A percentile compares a stretch with the other conserved stretches of the same genome.
These are phyloP conservation scores for Drosophila oshimai DNA, from an alignment of 1,140 invertebrate species.

Conservation along the genomic window DNA sequence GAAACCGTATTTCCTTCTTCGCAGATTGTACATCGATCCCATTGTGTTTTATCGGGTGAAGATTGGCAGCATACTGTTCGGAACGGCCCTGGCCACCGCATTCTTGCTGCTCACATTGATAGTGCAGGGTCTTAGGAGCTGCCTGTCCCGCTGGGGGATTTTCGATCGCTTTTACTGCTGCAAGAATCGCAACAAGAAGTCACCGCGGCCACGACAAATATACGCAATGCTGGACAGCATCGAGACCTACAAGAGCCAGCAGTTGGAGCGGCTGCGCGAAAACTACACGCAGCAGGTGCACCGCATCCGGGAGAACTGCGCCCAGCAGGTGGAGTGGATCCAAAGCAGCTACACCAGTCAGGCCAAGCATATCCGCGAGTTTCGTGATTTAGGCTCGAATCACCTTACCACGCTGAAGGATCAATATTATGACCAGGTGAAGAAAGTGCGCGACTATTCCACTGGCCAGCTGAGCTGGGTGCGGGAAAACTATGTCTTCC, in stretches of 20 bases:
- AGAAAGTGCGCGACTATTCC: slow-evolving; percentile 94
- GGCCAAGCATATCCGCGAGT: slow-evolving; percentile 93
- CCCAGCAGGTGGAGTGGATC: slow-evolving; percentile 96
- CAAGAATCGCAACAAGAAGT: slow-evolving; percentile 84
- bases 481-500: slow-evolving; percentile 96
- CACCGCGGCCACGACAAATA: slow-evolving; percentile 91
- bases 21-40: slow-evolving; percentile 89
- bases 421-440: slow-evolving; percentile 95
- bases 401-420: slow-evolving; percentile 93
- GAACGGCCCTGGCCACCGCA: slow-evolving; percentile 88
- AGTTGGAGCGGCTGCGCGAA: slow-evolving; percentile 93
- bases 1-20: background rate
- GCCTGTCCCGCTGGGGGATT: slow-evolving; percentile 87
- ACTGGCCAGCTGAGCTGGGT: slow-evolving; percentile 95
- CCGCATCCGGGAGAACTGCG: slow-evolving; percentile 95
- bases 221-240: slow-evolving; percentile 94
- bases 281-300: slow-evolving; percentile 96
- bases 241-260: slow-evolving; percentile 94
- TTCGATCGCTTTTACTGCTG: slow-evolving; percentile 87
- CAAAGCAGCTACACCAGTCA: slow-evolving; percentile 95
- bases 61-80: slow-evolving; percentile 92
- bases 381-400: slow-evolving; percentile 94
- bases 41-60: slow-evolving; percentile 92
- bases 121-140: slow-evolving; percentile 87
- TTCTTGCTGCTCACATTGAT: slow-evolving; percentile 92